A percentile compares a stretch with the other conserved stretches of the same genome.
phyloP scores from a whole-genome alignment of 2,113 vertebrate species.

The Alexandromys fortis region DNA sequence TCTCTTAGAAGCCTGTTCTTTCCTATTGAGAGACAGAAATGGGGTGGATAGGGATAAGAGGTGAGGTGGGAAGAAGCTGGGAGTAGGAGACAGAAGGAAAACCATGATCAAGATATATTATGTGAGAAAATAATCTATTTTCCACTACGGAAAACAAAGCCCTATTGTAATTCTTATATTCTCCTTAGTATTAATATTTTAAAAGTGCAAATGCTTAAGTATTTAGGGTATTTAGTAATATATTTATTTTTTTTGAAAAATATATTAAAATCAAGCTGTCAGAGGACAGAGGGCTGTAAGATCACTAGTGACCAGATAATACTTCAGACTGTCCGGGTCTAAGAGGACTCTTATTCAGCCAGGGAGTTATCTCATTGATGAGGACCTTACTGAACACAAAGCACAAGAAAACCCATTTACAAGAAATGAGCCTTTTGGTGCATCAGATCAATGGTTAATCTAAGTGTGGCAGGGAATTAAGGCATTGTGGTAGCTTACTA shows the following conservation, averaged over 20 bases:
- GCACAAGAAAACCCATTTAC: conserved; percentile 74
- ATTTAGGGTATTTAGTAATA: neutral
- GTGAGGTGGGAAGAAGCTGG: too few species aligned
- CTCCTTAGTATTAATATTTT: conserved; percentile 2
- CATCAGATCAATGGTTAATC: conserved; percentile 71
- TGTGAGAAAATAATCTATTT: neutral
- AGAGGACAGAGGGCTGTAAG: conserved; percentile 21
- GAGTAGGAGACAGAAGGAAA: neutral
- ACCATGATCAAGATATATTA: neutral
- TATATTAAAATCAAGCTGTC: conserved; percentile 10
- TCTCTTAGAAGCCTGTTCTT: neutral
- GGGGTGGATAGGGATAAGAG: too few species aligned
- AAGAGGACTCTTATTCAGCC: conserved; percentile 44
- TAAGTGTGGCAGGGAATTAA: conserved; percentile 62
- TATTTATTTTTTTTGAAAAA: neutral
- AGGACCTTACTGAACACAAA: conserved; percentile 47
- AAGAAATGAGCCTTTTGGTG: conserved; percentile 56
- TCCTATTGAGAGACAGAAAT: neutral
- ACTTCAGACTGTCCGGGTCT: neutral
- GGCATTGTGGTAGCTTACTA: conserved; percentile 12
- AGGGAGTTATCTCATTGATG: conserved; percentile 57
- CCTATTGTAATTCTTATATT: conserved; percentile 1
- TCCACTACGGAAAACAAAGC: neutral
- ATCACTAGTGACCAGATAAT: conserved; percentile 22
- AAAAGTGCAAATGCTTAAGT: neutral